Percentiles rank a stretch among this genome's conserved stretches.
These are phyloP conservation scores for Popillia japonica DNA, from an alignment of 1,140 invertebrate species.

Conservation along the genomic window DNA sequence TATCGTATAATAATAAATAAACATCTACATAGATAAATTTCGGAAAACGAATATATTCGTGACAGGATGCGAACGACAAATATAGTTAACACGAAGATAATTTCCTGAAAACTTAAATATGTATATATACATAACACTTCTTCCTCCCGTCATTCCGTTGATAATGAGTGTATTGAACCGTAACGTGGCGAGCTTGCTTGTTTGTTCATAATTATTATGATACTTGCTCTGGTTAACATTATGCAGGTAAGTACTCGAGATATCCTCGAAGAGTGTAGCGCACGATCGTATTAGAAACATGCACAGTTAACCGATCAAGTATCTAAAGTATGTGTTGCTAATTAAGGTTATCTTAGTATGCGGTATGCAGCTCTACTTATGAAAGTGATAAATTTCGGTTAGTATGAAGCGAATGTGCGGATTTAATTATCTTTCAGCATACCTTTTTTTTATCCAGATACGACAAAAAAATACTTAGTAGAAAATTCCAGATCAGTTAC, in stretches of 20 bases:
- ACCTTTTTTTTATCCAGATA: too few relatives aligned
- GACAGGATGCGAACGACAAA: constrained; percentile 23
- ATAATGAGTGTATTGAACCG: constrained; percentile 31
- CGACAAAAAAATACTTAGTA: too few relatives aligned
- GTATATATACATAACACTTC: constrained; percentile 1
- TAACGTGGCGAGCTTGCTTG: neutral
- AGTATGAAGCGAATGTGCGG: too few relatives aligned
- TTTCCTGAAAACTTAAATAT: constrained; percentile 28
- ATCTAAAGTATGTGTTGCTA: neutral
- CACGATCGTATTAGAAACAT: neutral
- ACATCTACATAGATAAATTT: constrained; percentile 6
- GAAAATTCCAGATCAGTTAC: too few relatives aligned
- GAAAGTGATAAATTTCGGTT: too few relatives aligned
- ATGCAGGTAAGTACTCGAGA: neutral
- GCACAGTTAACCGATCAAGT: constrained; percentile 3
- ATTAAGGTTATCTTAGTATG: too few relatives aligned
- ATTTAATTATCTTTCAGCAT: too few relatives aligned
- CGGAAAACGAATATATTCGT: neutral
- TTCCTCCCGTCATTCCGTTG: neutral
- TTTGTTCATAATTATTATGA: constrained; percentile 5
- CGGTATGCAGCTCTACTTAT: too few relatives aligned
- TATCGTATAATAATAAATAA: neutral
- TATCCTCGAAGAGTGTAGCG: neutral
- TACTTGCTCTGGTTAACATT: neutral
- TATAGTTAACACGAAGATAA: constrained; percentile 13